A percentile compares a stretch with the other conserved stretches of the same genome.
These are phyloP conservation scores for Pachyrhynchus sulphureomaculatus DNA, from an alignment of 1,140 invertebrate genomes.

Conservation along the genomic window DNA sequence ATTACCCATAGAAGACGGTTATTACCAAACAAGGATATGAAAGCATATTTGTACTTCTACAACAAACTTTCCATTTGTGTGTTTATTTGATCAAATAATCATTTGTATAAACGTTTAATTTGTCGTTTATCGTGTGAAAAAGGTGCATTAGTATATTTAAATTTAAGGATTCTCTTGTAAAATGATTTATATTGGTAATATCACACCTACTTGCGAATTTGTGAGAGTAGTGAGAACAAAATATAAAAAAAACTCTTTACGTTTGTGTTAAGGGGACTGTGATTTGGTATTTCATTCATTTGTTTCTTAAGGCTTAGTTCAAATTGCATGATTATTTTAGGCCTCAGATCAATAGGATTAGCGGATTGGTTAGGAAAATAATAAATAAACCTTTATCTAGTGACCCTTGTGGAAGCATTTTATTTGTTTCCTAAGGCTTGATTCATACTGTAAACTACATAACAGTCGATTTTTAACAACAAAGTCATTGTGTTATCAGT, in stretches of 20 bases:
- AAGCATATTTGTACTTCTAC: conserved; percentile 14
- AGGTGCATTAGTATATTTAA: not conserved
- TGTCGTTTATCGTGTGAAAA: not conserved
- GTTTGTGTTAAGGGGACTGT: too few relatives aligned
- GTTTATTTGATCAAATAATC: conserved; percentile 10
- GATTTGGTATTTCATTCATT: too few relatives aligned
- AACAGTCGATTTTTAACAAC: too few relatives aligned
- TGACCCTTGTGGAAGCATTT: too few relatives aligned
- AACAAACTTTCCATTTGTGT: conserved; percentile 23
- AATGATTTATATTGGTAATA: not conserved
- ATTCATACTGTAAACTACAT: too few relatives aligned
- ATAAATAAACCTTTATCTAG: too few relatives aligned
- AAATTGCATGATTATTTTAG: too few relatives aligned
- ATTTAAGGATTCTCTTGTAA: not conserved
- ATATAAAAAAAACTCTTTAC: not conserved
- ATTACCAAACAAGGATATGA: conserved; percentile 33
- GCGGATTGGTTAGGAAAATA: too few relatives aligned
- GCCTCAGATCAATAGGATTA: not conserved
- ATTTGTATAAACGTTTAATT: not conserved
- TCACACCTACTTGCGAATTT: conserved; percentile 11
- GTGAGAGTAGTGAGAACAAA: not conserved
- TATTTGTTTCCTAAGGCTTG: too few relatives aligned
- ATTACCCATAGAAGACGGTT: not conserved
- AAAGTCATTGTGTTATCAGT: too few relatives aligned
- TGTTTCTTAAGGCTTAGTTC: too few relatives aligned